phyloP scores from a whole-genome alignment of 92 coral and sea anemone genomes.

The Paramuricea clavata region DNA sequence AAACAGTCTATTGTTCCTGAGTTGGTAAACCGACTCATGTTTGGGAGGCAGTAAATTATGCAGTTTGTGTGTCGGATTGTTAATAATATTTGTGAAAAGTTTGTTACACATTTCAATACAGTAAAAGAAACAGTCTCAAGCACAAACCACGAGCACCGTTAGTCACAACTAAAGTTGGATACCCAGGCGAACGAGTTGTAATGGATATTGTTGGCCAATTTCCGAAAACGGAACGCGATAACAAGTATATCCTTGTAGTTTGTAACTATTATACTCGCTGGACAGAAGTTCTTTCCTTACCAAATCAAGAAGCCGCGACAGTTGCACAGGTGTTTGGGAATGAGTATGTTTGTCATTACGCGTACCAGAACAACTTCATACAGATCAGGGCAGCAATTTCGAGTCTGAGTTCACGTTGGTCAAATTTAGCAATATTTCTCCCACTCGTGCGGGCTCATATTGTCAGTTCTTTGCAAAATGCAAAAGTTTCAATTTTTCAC shows the following conservation, averaged over 20 bases:
- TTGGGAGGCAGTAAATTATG: too few relatives aligned
- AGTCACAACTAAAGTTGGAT: constrained; percentile 35
- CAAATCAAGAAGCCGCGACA: constrained; percentile 5
- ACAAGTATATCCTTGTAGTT: constrained; percentile 62
- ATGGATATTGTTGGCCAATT: constrained; percentile 56
- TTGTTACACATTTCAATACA: too few relatives aligned
- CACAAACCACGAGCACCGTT: constrained; percentile 31
- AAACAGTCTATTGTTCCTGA: too few relatives aligned
- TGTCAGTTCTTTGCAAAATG: too few relatives aligned
- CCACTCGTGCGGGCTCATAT: too few relatives aligned
- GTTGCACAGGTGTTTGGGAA: constrained; percentile 44
- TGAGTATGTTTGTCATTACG: constrained; percentile 33
- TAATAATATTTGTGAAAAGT: too few relatives aligned
- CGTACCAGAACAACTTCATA: constrained; percentile 33
- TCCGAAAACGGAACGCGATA: constrained; percentile 20
- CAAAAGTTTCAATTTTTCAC: too few relatives aligned
- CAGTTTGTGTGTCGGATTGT: too few relatives aligned
- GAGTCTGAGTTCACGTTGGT: not conserved
- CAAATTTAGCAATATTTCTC: too few relatives aligned
- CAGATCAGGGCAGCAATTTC: constrained; percentile 52
- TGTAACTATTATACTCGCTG: constrained; percentile 8
- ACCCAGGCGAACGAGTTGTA: constrained; percentile 51
- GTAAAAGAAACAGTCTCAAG: constrained; percentile 19
- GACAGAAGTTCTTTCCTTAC: constrained; percentile 11
- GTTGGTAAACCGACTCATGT: too few relatives aligned